These are phyloP conservation scores for Anarsia innoxiella DNA, from an alignment of 2,888 invertebrate genomes.

Conservation along the genomic window DNA sequence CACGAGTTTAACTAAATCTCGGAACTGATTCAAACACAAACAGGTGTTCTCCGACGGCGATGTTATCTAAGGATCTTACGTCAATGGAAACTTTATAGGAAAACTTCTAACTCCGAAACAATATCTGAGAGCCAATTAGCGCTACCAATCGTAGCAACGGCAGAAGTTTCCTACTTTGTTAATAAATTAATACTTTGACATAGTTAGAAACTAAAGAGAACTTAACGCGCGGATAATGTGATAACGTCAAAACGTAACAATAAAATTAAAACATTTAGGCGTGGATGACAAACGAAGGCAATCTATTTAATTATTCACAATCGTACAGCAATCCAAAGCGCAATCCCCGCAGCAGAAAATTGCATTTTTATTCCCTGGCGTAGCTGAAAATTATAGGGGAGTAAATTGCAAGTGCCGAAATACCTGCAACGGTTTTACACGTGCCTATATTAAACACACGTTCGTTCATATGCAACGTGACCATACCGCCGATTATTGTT, in stretches of 20 bases:
- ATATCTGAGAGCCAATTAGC: conserved; percentile 31
- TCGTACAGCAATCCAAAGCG: conserved; percentile 41
- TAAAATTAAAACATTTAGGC: background rate
- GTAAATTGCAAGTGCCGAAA: conserved; percentile 39
- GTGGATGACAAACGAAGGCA: conserved; percentile 19
- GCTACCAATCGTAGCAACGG: conserved; percentile 20
- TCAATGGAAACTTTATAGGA: conserved; percentile 23
- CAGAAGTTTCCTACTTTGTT: conserved; percentile 21
- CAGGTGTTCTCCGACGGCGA: conserved; percentile 27
- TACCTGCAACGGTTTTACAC: conserved; percentile 3
- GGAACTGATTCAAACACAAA: conserved; percentile 22
- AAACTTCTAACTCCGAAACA: conserved; percentile 27
- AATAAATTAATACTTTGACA: conserved; percentile 7
- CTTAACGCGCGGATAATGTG: too few relatives aligned
- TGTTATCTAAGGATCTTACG: conserved; percentile 23
- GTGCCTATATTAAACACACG: too few relatives aligned
- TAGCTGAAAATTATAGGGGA: conserved; percentile 46
- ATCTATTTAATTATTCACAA: conserved; percentile 52
- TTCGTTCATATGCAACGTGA: too few relatives aligned
- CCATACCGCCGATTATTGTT: too few relatives aligned
- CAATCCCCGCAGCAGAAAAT: conserved; percentile 48
- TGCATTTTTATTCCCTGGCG: conserved; percentile 51
- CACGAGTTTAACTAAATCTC: conserved; percentile 28
- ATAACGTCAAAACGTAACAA: too few relatives aligned
- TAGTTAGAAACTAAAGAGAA: background rate